Base-by-base conservation (phyloP, 2,888 invertebrate genomes). In the Omphaloscelis lunosa region DNA sequence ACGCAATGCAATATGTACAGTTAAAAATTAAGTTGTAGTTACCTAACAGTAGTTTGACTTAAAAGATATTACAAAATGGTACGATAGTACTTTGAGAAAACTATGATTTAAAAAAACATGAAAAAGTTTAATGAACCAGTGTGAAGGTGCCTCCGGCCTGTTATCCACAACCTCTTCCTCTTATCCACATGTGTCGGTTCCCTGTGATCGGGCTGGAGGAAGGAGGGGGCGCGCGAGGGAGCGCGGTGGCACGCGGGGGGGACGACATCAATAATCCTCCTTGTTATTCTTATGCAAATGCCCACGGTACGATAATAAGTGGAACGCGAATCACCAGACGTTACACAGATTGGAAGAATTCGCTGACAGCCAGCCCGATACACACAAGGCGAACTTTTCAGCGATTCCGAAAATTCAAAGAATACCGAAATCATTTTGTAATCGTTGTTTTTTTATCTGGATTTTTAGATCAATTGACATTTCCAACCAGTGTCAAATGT, bases 211-310 rank as follows among this genome's bases (percentile, higher is more conserved):
- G 48, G 83, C 74, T 58, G 74, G 66, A 53, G 86, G 84, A 80
- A 72, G 82, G 80, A 72, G 56, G 83, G 82, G 77, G 82, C 29
- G 29, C 48, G 48, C 79, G 83, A 73, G 83, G 75, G 75, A 77
- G 85, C 6, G 79, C 27, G 61, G 80, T 7, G 48, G 87, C 66
- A 74, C 82, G 84, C 41, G 68, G 87, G 89, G 41, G 93, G 93
- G 93, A 90, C 86, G 94, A 95, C 95, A 95, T 96, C 96, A 96
- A 96, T 96, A 96, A 96, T 95, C 96, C 96, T 95, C 96, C 95
- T 95, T 96, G 96, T 96, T 96, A 96, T 96, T 96, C 94, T 96
- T 96, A 96, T 96, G 96, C 96, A 95, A 96, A 96, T 96, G 95
- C 93, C 93, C 95, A 93, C 95, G 94, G 94, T 94, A 95, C 95